Base-by-base conservation (phyloP, 2,113 vertebrate species). In the Osmerus mordax region DNA sequence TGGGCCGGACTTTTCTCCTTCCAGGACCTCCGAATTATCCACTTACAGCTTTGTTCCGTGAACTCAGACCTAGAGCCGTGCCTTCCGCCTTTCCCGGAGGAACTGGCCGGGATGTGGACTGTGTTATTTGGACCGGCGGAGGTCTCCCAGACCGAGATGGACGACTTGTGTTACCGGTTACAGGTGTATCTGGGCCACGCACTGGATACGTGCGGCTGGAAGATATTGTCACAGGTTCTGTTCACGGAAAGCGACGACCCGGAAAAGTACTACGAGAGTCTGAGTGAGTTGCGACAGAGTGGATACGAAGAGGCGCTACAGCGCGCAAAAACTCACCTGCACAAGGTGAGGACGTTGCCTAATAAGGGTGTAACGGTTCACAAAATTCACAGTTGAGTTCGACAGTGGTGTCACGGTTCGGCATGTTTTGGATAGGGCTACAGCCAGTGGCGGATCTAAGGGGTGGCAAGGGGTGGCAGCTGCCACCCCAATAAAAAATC, bases 1-100 rank as follows among this genome's bases (percentile, higher is more conserved):
- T 99, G 97, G 97, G 97, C 97, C 78, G 95, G 96, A 0, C 91
- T 99, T 47, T 99, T 97, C 89, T 97, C 97, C 56, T 97, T 97
- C 90, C 96, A 97, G 79, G 97, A 99, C 67, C 76, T 99, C 84
- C 79, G 94, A 56, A 90, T 94, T 0, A 94, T 92, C 13, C 96
- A 99, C 79, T 92, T 94, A 83, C 97, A 97, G 86, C 91, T 99
- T 59, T 96, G 95, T 79, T 94, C 97, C 0, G 95, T 99, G 64
- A 98, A 94, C 87, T 96, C 95, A 4, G 95, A 96, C 87, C 88
- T 99, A 87, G 96, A 95, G 76, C 94, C 94, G 0, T 98, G 94
- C 76, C 79, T 99, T 56, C 97, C 97, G 0, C 79, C 87, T 1
- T 95, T 99, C 72, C 96, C 97, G 0, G 97, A 98, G 85, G 95